Percentiles rank a stretch among this genome's conserved stretches.
phyloP scores from a whole-genome alignment of 2,113 vertebrate species.

The Elachura formosa region DNA sequence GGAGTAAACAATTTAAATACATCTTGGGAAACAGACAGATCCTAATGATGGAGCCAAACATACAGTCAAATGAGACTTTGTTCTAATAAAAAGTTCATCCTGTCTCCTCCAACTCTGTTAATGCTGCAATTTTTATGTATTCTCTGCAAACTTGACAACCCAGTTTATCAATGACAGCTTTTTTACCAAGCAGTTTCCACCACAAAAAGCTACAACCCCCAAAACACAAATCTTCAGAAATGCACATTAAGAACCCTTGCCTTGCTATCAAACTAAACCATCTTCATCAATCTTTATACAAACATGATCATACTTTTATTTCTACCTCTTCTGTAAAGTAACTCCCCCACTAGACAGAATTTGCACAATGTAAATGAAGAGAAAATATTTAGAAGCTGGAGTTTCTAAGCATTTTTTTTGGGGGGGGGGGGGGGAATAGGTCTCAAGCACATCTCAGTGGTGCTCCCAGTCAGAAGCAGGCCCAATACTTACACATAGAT shows the following conservation, averaged over 20 bases:
- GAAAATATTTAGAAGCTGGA: background rate
- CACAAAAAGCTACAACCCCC: background rate
- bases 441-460: background rate
- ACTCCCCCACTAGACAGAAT: background rate
- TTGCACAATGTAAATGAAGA: background rate
- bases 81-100: background rate
- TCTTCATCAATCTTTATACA: background rate
- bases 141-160: background rate
- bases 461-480: background rate
- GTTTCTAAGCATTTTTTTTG: background rate
- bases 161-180: background rate
- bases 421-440: background rate
- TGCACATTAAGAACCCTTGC: background rate
- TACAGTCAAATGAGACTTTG: background rate
- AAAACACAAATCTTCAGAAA: background rate
- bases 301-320: background rate
- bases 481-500: background rate
- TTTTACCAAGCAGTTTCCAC: background rate
- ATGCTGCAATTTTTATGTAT: background rate
- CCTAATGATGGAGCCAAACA: background rate
- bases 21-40: background rate
- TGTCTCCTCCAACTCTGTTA: background rate
- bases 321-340: background rate
- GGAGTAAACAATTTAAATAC: background rate
- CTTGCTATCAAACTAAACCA: background rate